Evolutionary conservation across 2,888 invertebrate genomes (phyloP), one percentile per base, ranked within the genome.

Genomic region (Tipula helvola): DNA sequence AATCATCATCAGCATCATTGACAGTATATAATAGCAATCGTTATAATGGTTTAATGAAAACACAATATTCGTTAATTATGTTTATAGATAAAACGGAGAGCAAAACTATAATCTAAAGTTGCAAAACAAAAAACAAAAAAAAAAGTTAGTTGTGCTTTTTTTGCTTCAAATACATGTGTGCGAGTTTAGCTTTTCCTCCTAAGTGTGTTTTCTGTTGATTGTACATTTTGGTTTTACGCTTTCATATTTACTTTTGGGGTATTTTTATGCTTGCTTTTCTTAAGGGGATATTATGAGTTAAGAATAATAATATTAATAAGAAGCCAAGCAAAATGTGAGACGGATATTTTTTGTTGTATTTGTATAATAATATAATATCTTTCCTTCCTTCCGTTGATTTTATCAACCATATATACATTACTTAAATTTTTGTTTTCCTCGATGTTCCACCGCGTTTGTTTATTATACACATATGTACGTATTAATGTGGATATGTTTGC

Each of bases 371-470:
- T 71, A 71, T 71, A 71, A 71, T 71, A 71, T 71, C 71, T 71
- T 71, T 71, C 71, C 71, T 71, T 71, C 71, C 71, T 71, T 71
- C 71, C 71, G 71, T 71, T 71, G 71, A 71, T 71, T 71, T 71
- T 71, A 71, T 71, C 71, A 71, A 28, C 28, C 28, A 28, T 71
- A 12, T 52, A 16, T 16, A 52, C 5, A 16, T 52, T 52, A 52
- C 5, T 52, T 52, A 16, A 10, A 12, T 52, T 52, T 52, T 16
- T 52, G n/a, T 52, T 52, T 52, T 52, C 8, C 16, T 16, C 52
- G n/a, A 3, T 52, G 16, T 52, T 16, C 52, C 52, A 16, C 39
- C 39, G 28, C 28, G 39, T 16, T 44, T 16, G 16, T 52, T 16
- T 52, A n/a, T n/a, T 5, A 52, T 16, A 5, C 16, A 16, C 52